A percentile compares a stretch with the other conserved stretches of the same genome.
Conservation (phyloP, 2,797 vertebrate species). For the Syngnathus acus region DNA sequence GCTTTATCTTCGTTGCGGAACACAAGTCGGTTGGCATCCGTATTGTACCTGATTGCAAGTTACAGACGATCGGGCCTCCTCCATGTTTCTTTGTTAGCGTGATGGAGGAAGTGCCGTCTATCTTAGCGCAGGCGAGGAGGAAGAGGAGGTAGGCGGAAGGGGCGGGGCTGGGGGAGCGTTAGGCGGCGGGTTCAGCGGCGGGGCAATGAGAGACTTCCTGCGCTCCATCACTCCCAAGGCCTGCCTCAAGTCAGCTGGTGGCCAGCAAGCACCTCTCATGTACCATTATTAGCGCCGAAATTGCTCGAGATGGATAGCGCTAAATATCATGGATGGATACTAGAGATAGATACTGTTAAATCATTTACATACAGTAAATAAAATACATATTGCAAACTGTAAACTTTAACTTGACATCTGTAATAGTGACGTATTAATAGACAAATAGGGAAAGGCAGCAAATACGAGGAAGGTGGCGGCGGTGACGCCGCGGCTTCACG, state of each 20-base stretch:
- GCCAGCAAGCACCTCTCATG: conserved; percentile 73
- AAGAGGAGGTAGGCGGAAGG: conserved; percentile 35
- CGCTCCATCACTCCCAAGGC: conserved; percentile 78
- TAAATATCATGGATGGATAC: conserved; percentile 47
- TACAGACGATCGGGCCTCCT: conserved; percentile 42
- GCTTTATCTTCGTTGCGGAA: no score
- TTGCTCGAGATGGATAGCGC: conserved; percentile 59
- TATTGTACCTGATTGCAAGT: conserved; percentile 26
- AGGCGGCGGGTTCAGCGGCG: conserved; percentile 73
- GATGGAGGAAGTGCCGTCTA: conserved; percentile 44
- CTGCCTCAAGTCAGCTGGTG: conserved; percentile 79
- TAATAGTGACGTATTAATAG: neutral
- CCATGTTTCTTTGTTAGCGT: conserved; percentile 63
- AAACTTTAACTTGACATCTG: neutral
- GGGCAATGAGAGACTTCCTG: conserved; percentile 81
- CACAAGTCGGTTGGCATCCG: neutral
- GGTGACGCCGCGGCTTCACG: conserved; percentile 9
- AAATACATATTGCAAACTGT: neutral
- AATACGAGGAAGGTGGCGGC: neutral
- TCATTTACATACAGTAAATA: neutral
- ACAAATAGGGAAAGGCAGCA: neutral
- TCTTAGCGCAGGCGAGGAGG: conserved; percentile 25
- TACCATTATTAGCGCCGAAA: conserved; percentile 69
- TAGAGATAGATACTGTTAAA: no score
- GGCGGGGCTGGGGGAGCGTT: conserved; percentile 35